These are phyloP conservation scores for Tineola bisselliella DNA, from an alignment of 2,888 invertebrate species.

Conservation along the genomic window DNA sequence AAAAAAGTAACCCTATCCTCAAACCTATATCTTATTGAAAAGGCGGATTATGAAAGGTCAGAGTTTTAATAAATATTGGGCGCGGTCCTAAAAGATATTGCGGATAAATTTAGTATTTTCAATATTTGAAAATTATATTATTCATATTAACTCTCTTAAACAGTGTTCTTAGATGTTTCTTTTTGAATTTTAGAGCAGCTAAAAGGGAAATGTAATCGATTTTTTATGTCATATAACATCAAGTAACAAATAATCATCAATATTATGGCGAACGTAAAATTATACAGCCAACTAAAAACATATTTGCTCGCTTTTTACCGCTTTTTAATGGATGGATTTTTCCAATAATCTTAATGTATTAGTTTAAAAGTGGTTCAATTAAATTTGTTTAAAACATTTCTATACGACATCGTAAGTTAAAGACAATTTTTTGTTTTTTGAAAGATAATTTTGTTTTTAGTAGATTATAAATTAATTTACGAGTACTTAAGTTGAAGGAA, in stretches of 20 bases:
- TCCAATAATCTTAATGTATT: not conserved
- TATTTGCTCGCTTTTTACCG: not conserved
- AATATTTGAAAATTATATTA: too few species aligned
- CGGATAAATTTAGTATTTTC: not conserved
- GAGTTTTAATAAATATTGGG: not conserved
- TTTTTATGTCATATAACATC: not conserved
- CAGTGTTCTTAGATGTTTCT: too few species aligned
- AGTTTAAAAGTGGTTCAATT: too few species aligned
- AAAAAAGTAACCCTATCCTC: not conserved
- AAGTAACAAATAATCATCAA: not conserved
- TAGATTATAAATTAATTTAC: too few species aligned
- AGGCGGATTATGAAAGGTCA: not conserved
- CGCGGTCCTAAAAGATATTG: not conserved
- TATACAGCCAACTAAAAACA: constrained; percentile 2
- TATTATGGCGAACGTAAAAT: not conserved
- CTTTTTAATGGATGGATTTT: not conserved
- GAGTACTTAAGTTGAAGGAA: too few species aligned
- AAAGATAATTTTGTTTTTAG: too few species aligned
- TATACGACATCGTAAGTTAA: too few species aligned
- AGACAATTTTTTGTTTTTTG: too few species aligned
- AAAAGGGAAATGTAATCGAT: not conserved
- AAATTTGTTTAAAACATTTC: too few species aligned
- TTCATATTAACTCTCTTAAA: too few species aligned
- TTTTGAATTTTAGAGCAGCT: too few species aligned
- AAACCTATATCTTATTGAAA: not conserved